Percentiles rank a stretch among this genome's conserved stretches.
phyloP scores from a whole-genome alignment of 2,113 vertebrate genomes.

The Nothoprocta pentlandii region DNA sequence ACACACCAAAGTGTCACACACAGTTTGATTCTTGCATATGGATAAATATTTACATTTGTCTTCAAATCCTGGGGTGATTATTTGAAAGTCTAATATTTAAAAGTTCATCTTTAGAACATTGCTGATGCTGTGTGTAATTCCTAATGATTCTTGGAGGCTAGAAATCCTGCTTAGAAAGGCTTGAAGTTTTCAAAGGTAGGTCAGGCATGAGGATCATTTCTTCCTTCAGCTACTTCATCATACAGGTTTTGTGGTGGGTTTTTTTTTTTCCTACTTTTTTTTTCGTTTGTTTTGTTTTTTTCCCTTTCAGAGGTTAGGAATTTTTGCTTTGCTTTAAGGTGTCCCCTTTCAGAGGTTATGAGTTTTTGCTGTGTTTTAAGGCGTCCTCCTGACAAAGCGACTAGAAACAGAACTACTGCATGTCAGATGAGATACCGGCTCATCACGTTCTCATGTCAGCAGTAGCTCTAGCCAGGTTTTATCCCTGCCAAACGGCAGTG shows the following conservation, averaged over 20 bases:
- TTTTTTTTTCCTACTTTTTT: too few species aligned
- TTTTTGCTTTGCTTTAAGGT: background rate
- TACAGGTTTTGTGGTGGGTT: too few species aligned
- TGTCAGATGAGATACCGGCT: background rate
- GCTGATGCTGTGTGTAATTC: background rate
- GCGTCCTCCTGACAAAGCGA: background rate
- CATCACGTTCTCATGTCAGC: rapidly evolving
- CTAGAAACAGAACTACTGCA: background rate
- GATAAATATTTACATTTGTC: constrained; percentile 22
- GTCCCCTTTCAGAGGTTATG: background rate
- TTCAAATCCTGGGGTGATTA: background rate
- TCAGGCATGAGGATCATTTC: background rate
- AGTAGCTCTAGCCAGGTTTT: background rate
- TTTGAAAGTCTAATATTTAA: constrained; percentile 19
- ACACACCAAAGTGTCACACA: background rate
- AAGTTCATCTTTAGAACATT: background rate
- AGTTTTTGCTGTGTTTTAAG: background rate
- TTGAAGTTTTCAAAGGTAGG: background rate
- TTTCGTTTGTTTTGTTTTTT: too few species aligned
- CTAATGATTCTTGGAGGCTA: background rate
- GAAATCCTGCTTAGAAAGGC: background rate
- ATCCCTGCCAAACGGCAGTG: background rate
- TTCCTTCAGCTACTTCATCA: background rate
- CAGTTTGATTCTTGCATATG: background rate
- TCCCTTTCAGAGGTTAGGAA: too few species aligned